Percentiles rank a stretch among this genome's conserved stretches.
Evolutionary conservation across 1,140 invertebrate species (phyloP).

Genomic region (Penaeus vannamei): DNA sequence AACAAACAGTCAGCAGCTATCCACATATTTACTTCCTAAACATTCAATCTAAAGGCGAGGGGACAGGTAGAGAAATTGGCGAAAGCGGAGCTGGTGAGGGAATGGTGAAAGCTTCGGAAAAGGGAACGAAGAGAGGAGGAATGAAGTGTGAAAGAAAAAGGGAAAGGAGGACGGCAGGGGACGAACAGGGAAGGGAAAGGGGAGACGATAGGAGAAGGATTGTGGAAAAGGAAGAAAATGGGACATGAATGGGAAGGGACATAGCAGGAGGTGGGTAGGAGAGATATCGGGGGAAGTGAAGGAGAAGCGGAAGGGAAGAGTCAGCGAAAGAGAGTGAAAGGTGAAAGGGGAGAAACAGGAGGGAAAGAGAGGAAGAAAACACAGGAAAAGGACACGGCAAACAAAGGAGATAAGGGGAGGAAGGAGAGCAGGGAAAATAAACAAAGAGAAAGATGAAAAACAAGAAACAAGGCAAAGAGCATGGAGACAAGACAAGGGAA

Average conservation of each 20-base stretch:
- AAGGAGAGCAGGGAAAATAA: background rate
- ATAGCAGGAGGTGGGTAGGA: background rate
- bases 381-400: background rate
- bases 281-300: background rate
- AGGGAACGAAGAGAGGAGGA: background rate
- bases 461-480: background rate
- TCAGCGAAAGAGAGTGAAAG: background rate
- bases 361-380: background rate
- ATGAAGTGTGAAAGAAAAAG: background rate
- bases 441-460: background rate
- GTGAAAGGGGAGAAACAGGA: background rate
- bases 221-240: too few relatives aligned
- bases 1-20: too few relatives aligned
- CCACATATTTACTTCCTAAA: too few relatives aligned
- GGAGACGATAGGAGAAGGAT: too few relatives aligned
- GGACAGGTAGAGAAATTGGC: too few relatives aligned
- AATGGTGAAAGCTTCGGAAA: background rate
- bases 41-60: too few relatives aligned
- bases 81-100: too few relatives aligned
- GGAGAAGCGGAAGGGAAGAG: background rate
- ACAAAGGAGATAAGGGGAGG: constrained; percentile 13
- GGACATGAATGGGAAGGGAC: background rate
- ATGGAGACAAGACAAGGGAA: background rate
- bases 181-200: too few relatives aligned
- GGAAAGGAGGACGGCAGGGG: background rate